Base-by-base conservation (phyloP, 2,888 invertebrate genomes). In the Xestoiulus laeticollis region DNA sequence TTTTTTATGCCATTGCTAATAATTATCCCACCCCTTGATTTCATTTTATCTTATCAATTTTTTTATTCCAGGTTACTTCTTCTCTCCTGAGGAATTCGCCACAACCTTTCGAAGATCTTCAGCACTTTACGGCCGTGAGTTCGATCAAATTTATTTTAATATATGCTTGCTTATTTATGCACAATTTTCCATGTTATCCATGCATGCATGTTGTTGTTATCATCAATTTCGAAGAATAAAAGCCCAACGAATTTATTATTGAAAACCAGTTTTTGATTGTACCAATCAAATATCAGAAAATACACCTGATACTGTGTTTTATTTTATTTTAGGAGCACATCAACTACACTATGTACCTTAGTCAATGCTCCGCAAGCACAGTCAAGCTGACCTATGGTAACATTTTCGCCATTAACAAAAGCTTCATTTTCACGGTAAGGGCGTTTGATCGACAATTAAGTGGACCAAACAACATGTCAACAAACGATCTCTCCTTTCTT, bases 321-420 rank as follows among this genome's bases (percentile, higher is more conserved):
- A 8, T 12, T 38, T 19, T 19, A 12, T 44, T 44, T 43, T 38
- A 85, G 85, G 85, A 85, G 19, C 85, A 85, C 85, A 38, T 85
- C 85, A 85, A 85, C 16, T 85, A 44, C 22, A 44, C 85, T n/a
- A 85, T 85, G 38, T 85, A 85, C 33, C 38, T 85, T n/a, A 85
- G 44, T 26, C 85, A 85, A 16, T 85, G 85, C 33, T 43, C 44
- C 38, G 26, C 44, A n/a, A 85, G 38, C 38, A 85, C 22, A 12
- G 85, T 26, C 1, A 85, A 85, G 16, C 38, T 85, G 38, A 85
- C 85, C 2, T 85, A 85, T 14, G 85, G 85, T n/a, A 85, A 85
- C 43, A 85, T 85, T 85, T 85, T 85, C 26, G n/a, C 43, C 38
- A 85, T 85, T 38, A 38, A 85, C 44, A 85, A 85, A 38, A 85